Conservation (phyloP, 1,140 invertebrate genomes). For the Drosophila pseudoobscura region DNA sequence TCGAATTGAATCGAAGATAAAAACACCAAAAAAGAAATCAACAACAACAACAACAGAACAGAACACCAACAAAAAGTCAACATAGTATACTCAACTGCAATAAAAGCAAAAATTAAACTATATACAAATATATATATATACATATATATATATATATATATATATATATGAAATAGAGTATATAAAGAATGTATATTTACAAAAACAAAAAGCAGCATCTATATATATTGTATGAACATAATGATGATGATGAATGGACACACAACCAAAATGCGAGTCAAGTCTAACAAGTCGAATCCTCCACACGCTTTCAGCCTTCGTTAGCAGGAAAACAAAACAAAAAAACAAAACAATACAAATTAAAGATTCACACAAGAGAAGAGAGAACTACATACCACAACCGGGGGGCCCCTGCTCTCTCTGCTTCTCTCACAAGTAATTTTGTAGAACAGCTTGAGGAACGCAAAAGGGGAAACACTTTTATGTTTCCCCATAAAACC, state of each 20-base stretch:
- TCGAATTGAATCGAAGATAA: conserved; percentile 29
- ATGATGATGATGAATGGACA: conserved; percentile 32
- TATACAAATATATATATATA: conserved; percentile 55
- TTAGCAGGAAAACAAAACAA: conserved; percentile 5
- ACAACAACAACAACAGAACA: conserved; percentile 19
- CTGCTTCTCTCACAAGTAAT: too few species aligned
- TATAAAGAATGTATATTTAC: conserved; percentile 71
- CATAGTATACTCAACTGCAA: conserved; percentile 80
- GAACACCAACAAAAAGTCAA: conserved; percentile 48
- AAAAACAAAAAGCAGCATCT: conserved; percentile 33
- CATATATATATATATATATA: conserved; percentile 50
- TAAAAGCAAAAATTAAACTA: conserved; percentile 67
- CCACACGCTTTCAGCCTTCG: conserved; percentile 1
- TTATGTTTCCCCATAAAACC: too few species aligned
- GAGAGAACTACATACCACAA: conserved; percentile 7
- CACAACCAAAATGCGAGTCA: conserved; percentile 49
- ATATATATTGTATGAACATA: conserved; percentile 29
- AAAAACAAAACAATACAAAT: conserved; percentile 1
- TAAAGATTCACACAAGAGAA: conserved; percentile 23
- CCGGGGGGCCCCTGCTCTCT: too few species aligned
- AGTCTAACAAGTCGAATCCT: conserved; percentile 23
- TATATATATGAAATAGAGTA: conserved; percentile 56
- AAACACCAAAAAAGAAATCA: conserved; percentile 6
- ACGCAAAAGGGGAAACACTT: too few species aligned
- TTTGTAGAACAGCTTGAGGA: too few species aligned